A percentile compares a stretch with the other conserved stretches of the same genome.
phyloP scores from a whole-genome alignment of 1,140 invertebrate genomes.

The Sarcophaga peregrina region DNA sequence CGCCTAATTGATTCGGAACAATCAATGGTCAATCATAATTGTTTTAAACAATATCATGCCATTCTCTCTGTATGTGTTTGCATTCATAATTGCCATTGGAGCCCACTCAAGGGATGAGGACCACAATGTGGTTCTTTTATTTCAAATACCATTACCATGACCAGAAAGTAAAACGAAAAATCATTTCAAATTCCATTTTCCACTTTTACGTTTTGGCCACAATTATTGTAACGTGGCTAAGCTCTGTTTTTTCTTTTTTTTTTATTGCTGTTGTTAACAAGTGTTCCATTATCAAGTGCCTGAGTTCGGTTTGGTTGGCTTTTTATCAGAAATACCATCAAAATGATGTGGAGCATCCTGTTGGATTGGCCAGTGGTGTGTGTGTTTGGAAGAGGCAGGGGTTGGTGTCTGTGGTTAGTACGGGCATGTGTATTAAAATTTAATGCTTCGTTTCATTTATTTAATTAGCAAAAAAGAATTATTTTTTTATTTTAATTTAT shows the following conservation, averaged over 20 bases:
- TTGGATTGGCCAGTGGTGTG: background rate
- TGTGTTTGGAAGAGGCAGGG: background rate
- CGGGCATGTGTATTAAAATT: conserved; percentile 27
- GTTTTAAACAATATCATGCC: background rate
- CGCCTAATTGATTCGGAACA: conserved; percentile 35
- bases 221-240: background rate
- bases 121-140: conserved; percentile 16
- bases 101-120: background rate
- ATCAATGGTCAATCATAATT: conserved; percentile 23
- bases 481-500: no score
- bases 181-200: background rate
- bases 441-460: conserved; percentile 40
- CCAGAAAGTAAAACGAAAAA: background rate
- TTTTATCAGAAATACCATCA: no score
- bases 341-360: no score
- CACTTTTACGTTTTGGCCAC: conserved; percentile 13
- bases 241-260: background rate
- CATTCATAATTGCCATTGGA: background rate
- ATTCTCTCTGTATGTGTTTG: background rate
- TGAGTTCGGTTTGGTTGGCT: no score
- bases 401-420: background rate
- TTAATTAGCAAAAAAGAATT: conserved; percentile 16
- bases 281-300: conserved; percentile 10
- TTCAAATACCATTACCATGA: background rate
- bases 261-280: background rate